Evolutionary conservation across 2,888 invertebrate species (phyloP).

Genomic region (Rhaphigaster nebulosa): DNA sequence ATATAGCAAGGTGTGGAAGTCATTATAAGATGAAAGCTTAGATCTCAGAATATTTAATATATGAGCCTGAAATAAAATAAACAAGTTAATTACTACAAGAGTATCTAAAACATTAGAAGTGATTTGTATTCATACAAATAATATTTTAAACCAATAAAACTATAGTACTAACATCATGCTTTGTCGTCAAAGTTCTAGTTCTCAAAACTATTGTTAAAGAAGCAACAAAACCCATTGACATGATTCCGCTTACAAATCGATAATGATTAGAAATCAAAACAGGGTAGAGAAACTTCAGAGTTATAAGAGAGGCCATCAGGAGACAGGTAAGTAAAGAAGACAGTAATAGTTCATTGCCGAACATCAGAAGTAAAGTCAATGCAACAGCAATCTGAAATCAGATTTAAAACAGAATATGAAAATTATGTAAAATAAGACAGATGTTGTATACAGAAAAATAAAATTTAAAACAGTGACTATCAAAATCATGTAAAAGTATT

Average conservation of each 20-base stretch:
- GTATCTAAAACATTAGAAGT: background rate
- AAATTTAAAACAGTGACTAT: background rate
- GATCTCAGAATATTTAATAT: conserved; percentile 80
- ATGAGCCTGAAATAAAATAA: conserved; percentile 72
- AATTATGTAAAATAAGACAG: background rate
- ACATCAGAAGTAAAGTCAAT: conserved; percentile 70
- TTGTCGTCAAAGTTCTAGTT: conserved; percentile 67
- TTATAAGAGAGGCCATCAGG: conserved; percentile 66
- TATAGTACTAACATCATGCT: conserved; percentile 68
- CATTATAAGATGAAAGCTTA: conserved; percentile 78
- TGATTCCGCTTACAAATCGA: conserved; percentile 62
- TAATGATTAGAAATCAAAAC: conserved; percentile 58
- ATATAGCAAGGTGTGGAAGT: conserved; percentile 83
- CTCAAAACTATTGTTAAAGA: conserved; percentile 70
- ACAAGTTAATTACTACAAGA: background rate
- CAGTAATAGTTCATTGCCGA: conserved; percentile 74
- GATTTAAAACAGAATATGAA: background rate
- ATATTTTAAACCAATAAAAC: background rate
- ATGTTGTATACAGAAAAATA: background rate
- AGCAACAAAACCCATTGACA: conserved; percentile 64
- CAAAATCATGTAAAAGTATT: background rate
- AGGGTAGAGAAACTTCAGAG: conserved; percentile 65
- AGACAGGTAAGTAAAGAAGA: conserved; percentile 70
- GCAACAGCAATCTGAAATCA: conserved; percentile 69
- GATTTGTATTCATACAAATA: background rate